These are phyloP conservation scores for Oryzias woworae DNA, from an alignment of 2,113 vertebrate genomes.

Conservation along the genomic window DNA sequence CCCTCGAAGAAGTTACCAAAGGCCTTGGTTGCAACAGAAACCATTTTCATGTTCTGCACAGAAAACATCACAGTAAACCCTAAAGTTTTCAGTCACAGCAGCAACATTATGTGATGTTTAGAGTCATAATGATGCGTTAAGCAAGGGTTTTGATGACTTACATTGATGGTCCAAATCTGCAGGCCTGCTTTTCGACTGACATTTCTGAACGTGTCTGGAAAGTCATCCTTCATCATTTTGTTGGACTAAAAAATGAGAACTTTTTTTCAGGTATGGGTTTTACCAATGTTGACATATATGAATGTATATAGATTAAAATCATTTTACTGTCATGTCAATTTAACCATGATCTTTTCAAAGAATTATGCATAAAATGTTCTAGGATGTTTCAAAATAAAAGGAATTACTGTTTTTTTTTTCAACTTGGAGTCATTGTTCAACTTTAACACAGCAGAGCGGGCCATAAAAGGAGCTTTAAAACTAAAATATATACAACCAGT, in stretches of 20 bases:
- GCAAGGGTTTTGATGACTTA: slow-evolving; percentile 63
- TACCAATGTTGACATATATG: too few species aligned
- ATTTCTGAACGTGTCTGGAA: slow-evolving; percentile 55
- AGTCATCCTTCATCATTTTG: slow-evolving; percentile 79
- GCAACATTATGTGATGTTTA: background rate
- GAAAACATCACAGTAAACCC: slow-evolving; percentile 22
- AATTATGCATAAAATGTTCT: too few species aligned
- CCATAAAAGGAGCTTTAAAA: too few species aligned
- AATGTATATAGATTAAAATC: too few species aligned
- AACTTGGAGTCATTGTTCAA: too few species aligned
- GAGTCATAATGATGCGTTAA: background rate
- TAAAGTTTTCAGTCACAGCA: background rate
- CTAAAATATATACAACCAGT: too few species aligned
- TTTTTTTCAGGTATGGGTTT: too few species aligned
- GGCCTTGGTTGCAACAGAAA: slow-evolving; percentile 78
- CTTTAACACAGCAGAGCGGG: too few species aligned
- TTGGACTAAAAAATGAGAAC: slow-evolving; percentile 54
- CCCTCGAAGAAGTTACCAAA: slow-evolving; percentile 90
- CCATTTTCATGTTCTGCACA: slow-evolving; percentile 87
- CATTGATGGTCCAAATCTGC: slow-evolving; percentile 92
- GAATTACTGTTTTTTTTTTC: too few species aligned
- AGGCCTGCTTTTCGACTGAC: slow-evolving; percentile 80
- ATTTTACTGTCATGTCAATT: too few species aligned
- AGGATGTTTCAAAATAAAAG: too few species aligned
- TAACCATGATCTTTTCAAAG: too few species aligned